Evolutionary conservation across 2,888 invertebrate species (phyloP).

Genomic region (Pardosa pseudoannulata): DNA sequence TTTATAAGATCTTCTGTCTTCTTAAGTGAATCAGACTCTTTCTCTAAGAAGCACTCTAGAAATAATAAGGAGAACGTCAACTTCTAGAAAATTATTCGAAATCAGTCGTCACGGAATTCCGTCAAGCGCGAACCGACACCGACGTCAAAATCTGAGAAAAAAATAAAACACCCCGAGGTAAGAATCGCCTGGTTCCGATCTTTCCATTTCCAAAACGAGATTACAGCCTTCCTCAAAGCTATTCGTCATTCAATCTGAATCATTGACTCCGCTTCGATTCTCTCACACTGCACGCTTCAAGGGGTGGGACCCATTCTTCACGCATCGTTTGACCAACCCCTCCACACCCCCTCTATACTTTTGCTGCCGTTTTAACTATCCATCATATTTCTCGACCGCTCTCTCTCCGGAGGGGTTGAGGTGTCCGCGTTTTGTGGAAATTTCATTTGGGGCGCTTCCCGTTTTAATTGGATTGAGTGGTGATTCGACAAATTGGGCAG

Average conservation of each 20-base stretch:
- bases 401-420: background rate
- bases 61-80: too few species aligned
- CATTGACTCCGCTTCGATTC: slow-evolving; percentile 46
- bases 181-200: too few species aligned
- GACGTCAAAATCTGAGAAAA: too few species aligned
- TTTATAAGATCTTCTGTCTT: too few species aligned
- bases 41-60: too few species aligned
- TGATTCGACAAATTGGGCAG: slow-evolving; percentile 63
- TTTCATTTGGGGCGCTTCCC: slow-evolving; percentile 41
- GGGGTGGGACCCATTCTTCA: slow-evolving; percentile 36
- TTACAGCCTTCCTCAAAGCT: slow-evolving; percentile 11
- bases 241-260: slow-evolving; percentile 68
- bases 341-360: background rate
- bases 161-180: too few species aligned
- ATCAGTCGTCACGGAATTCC: too few species aligned
- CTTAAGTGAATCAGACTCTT: too few species aligned
- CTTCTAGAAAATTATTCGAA: too few species aligned
- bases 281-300: slow-evolving; percentile 35
- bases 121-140: too few species aligned
- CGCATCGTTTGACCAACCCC: slow-evolving; percentile 42
- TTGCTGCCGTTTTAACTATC: slow-evolving; percentile 22
- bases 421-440: background rate
- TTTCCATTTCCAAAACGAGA: slow-evolving; percentile 50
- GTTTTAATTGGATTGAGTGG: slow-evolving; percentile 60
- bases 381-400: slow-evolving; percentile 21